Evolutionary conservation across 1,140 invertebrate species (phyloP).

Genomic region (Ladona fulva): DNA sequence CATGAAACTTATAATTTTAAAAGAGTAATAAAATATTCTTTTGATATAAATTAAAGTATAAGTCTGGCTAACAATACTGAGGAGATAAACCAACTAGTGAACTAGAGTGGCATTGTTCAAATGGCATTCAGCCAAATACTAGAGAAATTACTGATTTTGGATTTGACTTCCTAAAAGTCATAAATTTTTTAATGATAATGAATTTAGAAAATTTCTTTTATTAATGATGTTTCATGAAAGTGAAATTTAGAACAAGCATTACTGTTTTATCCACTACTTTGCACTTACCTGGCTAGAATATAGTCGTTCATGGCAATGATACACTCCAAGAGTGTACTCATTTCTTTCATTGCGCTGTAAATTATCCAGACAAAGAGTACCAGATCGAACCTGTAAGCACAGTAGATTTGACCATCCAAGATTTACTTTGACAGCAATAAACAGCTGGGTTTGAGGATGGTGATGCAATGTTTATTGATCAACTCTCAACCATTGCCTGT

Average conservation of each 20-base stretch:
- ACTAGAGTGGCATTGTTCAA: too few species aligned
- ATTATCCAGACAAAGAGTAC: slow-evolving; percentile 64
- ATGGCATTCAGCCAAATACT: too few species aligned
- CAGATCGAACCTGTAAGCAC: neutral
- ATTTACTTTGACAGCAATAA: neutral
- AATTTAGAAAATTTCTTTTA: too few species aligned
- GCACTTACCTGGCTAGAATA: slow-evolving; percentile 44
- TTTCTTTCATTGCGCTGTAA: slow-evolving; percentile 62
- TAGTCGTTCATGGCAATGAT: slow-evolving; percentile 60
- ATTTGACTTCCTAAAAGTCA: too few species aligned
- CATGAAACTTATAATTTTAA: too few species aligned
- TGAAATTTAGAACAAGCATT: neutral
- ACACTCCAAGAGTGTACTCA: slow-evolving; percentile 60
- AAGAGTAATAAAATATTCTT: too few species aligned
- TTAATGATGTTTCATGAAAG: neutral
- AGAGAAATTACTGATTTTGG: too few species aligned
- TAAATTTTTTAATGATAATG: too few species aligned
- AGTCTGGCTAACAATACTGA: too few species aligned
- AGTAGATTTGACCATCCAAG: neutral
- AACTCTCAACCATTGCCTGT: neutral
- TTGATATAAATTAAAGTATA: too few species aligned
- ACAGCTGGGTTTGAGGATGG: too few species aligned
- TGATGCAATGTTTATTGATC: neutral
- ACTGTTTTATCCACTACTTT: neutral
- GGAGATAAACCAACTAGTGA: too few species aligned